These are phyloP conservation scores for Cremastinae sp. DNA, from an alignment of 2,888 invertebrate species.

Conservation along the genomic window DNA sequence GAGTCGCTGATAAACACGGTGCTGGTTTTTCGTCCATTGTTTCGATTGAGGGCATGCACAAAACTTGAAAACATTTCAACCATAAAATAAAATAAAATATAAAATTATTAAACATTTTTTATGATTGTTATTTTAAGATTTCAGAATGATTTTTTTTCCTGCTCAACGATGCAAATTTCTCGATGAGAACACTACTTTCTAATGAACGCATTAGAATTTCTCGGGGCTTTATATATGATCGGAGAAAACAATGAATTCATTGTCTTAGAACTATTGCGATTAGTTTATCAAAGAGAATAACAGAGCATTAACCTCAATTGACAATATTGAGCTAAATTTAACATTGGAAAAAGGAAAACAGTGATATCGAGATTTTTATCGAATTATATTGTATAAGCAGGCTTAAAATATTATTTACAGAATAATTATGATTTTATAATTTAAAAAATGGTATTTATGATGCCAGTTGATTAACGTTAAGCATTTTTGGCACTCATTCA, in stretches of 20 bases:
- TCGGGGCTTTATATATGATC: conserved; percentile 27
- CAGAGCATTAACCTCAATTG: too few species aligned
- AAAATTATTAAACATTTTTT: conserved; percentile 31
- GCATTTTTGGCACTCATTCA: too few species aligned
- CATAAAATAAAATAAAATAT: conserved; percentile 18
- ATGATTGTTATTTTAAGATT: conserved; percentile 3
- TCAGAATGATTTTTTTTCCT: too few species aligned
- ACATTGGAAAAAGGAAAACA: too few species aligned
- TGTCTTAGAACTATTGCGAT: background rate
- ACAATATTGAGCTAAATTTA: background rate
- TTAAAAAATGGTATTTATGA: too few species aligned
- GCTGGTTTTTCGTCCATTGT: conserved; percentile 15
- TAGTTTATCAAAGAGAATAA: background rate
- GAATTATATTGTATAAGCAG: too few species aligned
- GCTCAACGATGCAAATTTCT: too few species aligned
- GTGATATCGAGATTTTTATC: too few species aligned
- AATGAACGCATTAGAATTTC: conserved; percentile 8
- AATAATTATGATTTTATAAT: too few species aligned
- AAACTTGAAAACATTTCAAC: conserved; percentile 13
- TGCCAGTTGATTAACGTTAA: too few species aligned
- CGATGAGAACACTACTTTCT: background rate
- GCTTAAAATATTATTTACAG: too few species aligned
- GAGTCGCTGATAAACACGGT: conserved; percentile 6
- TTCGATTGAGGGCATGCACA: conserved; percentile 14
- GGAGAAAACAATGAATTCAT: conserved; percentile 32